Evolutionary conservation across 1,140 invertebrate genomes (phyloP).

Genomic region (Ceratina calcarata): DNA sequence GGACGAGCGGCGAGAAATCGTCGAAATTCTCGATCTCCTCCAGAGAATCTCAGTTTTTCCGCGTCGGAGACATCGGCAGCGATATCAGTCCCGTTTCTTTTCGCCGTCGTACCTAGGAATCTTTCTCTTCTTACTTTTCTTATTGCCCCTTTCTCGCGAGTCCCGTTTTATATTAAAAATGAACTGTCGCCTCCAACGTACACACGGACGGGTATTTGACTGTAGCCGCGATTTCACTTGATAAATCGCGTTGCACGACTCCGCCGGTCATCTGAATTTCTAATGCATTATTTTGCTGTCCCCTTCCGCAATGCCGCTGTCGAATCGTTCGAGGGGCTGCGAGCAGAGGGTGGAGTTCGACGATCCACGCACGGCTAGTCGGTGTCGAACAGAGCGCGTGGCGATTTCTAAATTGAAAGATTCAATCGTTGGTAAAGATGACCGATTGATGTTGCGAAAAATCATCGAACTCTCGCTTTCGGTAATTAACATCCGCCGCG

Average conservation of each 20-base stretch:
- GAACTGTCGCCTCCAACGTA: conserved; percentile 30
- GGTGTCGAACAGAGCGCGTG: neutral
- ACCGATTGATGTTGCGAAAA: neutral
- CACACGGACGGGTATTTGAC: conserved; percentile 11
- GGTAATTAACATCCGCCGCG: neutral
- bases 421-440: too few species aligned
- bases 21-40: neutral
- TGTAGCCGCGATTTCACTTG: conserved; percentile 22
- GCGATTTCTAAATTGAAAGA: neutral
- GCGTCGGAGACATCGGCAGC: neutral
- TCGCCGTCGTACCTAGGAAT: neutral
- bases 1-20: neutral
- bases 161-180: conserved; percentile 38
- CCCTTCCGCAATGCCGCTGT: neutral
- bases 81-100: conserved; percentile 11
- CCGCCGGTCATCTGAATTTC: conserved; percentile 31
- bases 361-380: neutral
- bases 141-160: neutral
- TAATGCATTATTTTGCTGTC: conserved; percentile 18
- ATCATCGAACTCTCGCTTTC: neutral
- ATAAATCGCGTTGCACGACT: conserved; percentile 24
- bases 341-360: neutral
- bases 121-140: neutral
- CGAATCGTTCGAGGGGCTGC: neutral
- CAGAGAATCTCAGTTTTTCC: neutral